A percentile compares a stretch with the other conserved stretches of the same genome.
phyloP scores from a whole-genome alignment of 2,888 invertebrate species.

The Aethes cnicana region DNA sequence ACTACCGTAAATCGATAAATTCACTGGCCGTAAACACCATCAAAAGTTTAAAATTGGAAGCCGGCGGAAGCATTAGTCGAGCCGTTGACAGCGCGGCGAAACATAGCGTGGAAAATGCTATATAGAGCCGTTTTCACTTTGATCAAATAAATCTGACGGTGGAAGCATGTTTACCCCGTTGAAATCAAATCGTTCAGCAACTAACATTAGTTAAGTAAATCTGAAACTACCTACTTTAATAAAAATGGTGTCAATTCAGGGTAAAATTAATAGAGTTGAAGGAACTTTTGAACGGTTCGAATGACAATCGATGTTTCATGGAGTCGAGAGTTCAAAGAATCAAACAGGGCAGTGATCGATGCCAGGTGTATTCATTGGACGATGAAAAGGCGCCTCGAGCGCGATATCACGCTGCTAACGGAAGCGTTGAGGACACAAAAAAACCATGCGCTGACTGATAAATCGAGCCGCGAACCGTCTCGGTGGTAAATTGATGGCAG shows the following conservation, averaged over 20 bases:
- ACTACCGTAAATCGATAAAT: constrained; percentile 55
- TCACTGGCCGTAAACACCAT: constrained; percentile 63
- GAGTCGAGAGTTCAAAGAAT: constrained; percentile 32
- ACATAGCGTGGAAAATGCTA: constrained; percentile 71
- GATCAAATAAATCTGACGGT: constrained; percentile 75
- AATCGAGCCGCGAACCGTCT: not conserved
- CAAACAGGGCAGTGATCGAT: constrained; percentile 35
- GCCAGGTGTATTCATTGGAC: constrained; percentile 28
- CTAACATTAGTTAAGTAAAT: constrained; percentile 33
- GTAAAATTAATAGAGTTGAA: constrained; percentile 27
- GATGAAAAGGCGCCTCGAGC: constrained; percentile 16
- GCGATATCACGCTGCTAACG: constrained; percentile 2
- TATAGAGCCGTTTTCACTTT: constrained; percentile 70
- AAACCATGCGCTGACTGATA: not conserved
- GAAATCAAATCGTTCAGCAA: constrained; percentile 45
- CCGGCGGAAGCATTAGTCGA: constrained; percentile 77
- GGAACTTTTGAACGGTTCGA: constrained; percentile 30
- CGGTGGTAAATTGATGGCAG: not conserved
- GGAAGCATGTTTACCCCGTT: constrained; percentile 51
- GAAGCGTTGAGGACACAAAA: constrained; percentile 15
- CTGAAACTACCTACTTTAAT: constrained; percentile 9
- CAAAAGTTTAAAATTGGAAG: constrained; percentile 75
- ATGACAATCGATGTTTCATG: constrained; percentile 31
- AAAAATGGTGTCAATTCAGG: constrained; percentile 26
- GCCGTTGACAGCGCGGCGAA: constrained; percentile 72